Percentiles rank a stretch among this genome's conserved stretches.
Conservation (phyloP, 1,140 invertebrate species). For the Caenorhabditis elegans region DNA sequence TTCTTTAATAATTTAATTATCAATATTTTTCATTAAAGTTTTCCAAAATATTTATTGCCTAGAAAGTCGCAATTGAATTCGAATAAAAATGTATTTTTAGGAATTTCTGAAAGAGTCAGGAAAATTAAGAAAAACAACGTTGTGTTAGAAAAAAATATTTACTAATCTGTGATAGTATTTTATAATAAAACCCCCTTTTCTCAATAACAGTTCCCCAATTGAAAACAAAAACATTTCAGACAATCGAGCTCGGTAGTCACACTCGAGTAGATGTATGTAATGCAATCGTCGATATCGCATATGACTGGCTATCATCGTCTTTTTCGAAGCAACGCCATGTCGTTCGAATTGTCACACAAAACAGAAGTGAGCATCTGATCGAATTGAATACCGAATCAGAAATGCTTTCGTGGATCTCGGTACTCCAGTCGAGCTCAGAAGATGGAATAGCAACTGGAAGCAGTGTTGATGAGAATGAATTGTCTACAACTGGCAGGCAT, state of each 20-base stretch:
- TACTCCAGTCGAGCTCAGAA: constrained; percentile 23
- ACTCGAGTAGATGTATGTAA: constrained; percentile 28
- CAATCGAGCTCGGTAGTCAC: not conserved
- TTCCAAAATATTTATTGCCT: too few relatives aligned
- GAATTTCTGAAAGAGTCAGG: too few relatives aligned
- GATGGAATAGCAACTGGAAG: not conserved
- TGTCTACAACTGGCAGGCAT: not conserved
- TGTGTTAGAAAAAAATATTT: too few relatives aligned
- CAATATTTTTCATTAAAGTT: not conserved
- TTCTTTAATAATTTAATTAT: not conserved
- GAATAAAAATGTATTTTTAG: too few relatives aligned
- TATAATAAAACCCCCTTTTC: too few relatives aligned
- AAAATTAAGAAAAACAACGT: too few relatives aligned
- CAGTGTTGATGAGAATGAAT: not conserved
- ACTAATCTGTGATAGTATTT: too few relatives aligned
- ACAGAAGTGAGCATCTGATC: constrained; percentile 27
- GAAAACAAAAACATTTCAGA: not conserved
- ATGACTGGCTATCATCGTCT: constrained; percentile 27
- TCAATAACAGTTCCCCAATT: not conserved
- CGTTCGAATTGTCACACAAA: constrained; percentile 30
- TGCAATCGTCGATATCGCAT: constrained; percentile 37
- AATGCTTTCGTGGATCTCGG: constrained; percentile 42
- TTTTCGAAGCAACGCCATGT: constrained; percentile 25
- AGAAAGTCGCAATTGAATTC: too few relatives aligned
- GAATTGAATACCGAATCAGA: constrained; percentile 37